A percentile compares a stretch with the other conserved stretches of the same genome.
These are phyloP conservation scores for Cheracebus regulus DNA, from an alignment of 2,797 vertebrate genomes.

Conservation along the genomic window DNA sequence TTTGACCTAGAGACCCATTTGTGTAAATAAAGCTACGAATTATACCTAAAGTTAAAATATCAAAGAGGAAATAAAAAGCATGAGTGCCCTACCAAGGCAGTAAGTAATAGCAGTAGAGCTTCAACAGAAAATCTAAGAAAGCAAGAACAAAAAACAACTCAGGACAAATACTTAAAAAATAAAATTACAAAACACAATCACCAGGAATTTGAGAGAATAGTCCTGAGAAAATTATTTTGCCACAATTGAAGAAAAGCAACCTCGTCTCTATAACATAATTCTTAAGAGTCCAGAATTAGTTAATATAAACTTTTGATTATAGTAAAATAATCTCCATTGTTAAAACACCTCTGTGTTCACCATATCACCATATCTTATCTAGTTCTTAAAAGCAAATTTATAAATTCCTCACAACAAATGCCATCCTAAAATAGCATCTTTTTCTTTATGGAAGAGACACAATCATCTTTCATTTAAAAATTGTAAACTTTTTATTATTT, in stretches of 20 bases:
- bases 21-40: background rate
- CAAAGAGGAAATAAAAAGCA: conserved; percentile 12
- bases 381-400: conserved; percentile 5
- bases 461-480: background rate
- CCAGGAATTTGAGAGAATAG: conserved; percentile 23
- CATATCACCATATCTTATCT: background rate
- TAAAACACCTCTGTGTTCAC: conserved; percentile 13
- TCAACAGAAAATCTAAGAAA: conserved; percentile 25
- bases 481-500: background rate
- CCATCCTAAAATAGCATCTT: background rate
- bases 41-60: conserved; percentile 25
- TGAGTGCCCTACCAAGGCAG: background rate
- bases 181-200: conserved; percentile 30
- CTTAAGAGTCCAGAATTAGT: conserved; percentile 35
- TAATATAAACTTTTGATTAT: conserved; percentile 1
- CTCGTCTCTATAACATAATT: background rate
- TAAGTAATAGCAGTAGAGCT: background rate
- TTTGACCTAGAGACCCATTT: background rate
- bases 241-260: conserved; percentile 30
- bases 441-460: background rate
- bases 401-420: background rate
- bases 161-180: conserved; percentile 12
- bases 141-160: background rate
- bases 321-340: background rate
- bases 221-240: conserved; percentile 43